Percentiles rank a stretch among this genome's conserved stretches.
Conservation (phyloP, 2,888 invertebrate genomes). For the Agriopis marginaria region DNA sequence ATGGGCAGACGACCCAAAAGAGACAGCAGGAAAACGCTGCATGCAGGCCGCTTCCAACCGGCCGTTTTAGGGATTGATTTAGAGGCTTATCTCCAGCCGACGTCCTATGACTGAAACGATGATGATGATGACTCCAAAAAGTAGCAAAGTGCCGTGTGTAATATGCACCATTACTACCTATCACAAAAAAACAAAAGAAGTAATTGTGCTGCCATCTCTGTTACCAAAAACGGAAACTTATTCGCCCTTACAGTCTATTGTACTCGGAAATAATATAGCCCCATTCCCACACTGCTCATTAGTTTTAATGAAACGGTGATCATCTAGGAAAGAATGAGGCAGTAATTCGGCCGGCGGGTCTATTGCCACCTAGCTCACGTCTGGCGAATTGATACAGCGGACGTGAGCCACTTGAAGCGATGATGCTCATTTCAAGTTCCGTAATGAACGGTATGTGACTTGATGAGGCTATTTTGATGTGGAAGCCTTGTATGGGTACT, state of each 20-base stretch:
- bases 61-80: no score
- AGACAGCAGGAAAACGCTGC: no score
- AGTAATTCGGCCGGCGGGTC: constrained; percentile 56
- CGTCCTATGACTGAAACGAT: no score
- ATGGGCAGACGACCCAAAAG: no score
- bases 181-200: background rate
- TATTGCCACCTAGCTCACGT: constrained; percentile 70
- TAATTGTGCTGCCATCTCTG: background rate
- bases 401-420: constrained; percentile 72
- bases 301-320: constrained; percentile 65
- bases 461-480: constrained; percentile 12
- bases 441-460: constrained; percentile 48
- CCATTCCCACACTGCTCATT: constrained; percentile 53
- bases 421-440: constrained; percentile 68
- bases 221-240: background rate
- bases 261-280: constrained; percentile 48
- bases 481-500: background rate
- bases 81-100: no score
- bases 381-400: constrained; percentile 71
- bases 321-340: constrained; percentile 64
- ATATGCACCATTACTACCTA: background rate
- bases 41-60: no score
- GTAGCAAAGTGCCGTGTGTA: no score
- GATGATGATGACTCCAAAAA: no score
- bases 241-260: background rate